Base-by-base conservation (phyloP, 2,113 vertebrate species). In the Silurus meridionalis region DNA sequence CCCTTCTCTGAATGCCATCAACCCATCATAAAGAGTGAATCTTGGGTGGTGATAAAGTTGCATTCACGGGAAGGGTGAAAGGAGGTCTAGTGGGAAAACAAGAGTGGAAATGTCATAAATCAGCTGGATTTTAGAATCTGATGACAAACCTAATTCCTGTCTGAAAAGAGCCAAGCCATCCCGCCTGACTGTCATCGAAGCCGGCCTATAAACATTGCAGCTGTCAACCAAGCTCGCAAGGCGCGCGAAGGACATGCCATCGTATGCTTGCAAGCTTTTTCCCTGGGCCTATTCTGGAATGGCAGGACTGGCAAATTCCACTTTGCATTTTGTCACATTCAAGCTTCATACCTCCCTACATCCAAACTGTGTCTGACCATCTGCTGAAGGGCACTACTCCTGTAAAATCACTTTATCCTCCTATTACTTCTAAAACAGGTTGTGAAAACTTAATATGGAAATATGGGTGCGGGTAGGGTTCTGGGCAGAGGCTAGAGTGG, bases 161-260 rank as follows among this genome's bases (percentile, higher is more conserved):
- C 93, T 95, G 91, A 94, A 95, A 94, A 95, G 94, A 95, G 93
- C 93, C 93, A 93, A 93, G 89, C 88, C 92, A 85, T 92, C 92
- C 91, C 94, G 93, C 93, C 92, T 87, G 94, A 96, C 93, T 97
- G 95, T 97, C 95, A 97, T 95, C 92, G 93, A 96, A 97, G 93
- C 93, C 11, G 89, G 92, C 91, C 93, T 95, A 95, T 97, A 96
- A 97, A 97, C 97, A 96, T 96, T 92, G 95, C 95, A 98, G 96
- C 96, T 97, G 96, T 97, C 96, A 96, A 91, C 93, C 93, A 95
- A 92, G 85, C 93, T 92, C 83, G 94, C 87, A 46, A 2, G 93
- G 93, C 93, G 93, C 90, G 92, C 92, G 92, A 93, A 95, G 96
- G 93, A 96, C 95, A 95, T 96, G 93, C 95, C 95, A 95, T 94